Evolutionary conservation across 2,888 invertebrate genomes (phyloP), one percentile per base, ranked within the genome.

Genomic region (Xylota sylvarum): DNA sequence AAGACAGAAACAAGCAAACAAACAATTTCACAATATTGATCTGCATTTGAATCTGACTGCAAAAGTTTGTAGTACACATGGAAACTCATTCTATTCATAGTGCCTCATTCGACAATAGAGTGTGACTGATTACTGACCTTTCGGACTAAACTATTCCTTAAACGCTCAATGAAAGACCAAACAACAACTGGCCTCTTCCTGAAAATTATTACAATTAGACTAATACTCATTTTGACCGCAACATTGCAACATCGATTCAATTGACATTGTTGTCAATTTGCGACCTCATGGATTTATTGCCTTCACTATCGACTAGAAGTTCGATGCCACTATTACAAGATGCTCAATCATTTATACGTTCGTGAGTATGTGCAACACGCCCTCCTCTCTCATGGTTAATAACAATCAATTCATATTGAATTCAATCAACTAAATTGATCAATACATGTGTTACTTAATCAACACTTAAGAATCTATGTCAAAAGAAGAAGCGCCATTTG

Each of bases 401-500:
- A 32, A 3, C 69, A 43, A 69, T 69, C 69, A 55, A 55, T 69
- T 69, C 17, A 55, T 17, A 40, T 69, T 55, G 55, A 69, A 55
- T 40, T 55, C 10, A 67, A 60, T 62, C 52, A 64, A 74, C 55
- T 64, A 6, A 43, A 64, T 64, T 64, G 74, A 74, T 58, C 58
- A 48, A 30, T 46, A 48, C 56, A 70, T 58, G 58, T 58, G 70
- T 69, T 69, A n/a, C 46, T 35, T 56, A 70, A 58, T 58, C 72
- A 35, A 14, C 72, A 58, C 56, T 43, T 19, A 10, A 7, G 43
- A 70, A 70, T 70, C 55, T 70, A 43, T 70, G 72, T 48, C 72
- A 65, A 1, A 48, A 48, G 64, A 17, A 32, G 48, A 19, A 65
- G 56, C 69, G 17, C 58, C 58, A 14, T 56, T 30, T 30, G 17